phyloP scores from a whole-genome alignment of 92 coral and sea anemone species.

The Meandrina meandrites region DNA sequence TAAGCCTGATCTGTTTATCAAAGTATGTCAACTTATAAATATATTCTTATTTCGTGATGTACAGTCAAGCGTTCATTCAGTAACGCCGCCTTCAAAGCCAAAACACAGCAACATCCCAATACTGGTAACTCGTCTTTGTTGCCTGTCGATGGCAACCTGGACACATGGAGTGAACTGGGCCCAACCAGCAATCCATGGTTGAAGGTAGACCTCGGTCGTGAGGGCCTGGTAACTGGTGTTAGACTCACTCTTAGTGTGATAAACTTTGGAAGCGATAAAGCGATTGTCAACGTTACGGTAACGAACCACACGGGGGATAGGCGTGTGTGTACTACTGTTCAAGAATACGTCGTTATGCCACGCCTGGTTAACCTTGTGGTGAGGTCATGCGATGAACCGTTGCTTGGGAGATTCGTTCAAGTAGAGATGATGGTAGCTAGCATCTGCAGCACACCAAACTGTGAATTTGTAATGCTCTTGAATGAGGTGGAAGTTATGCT shows the following conservation, averaged over 20 bases:
- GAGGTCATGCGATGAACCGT: not conserved
- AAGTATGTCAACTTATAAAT: not conserved
- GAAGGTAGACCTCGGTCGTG: constrained; percentile 15
- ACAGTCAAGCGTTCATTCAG: constrained; percentile 10
- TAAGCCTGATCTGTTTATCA: too few relatives aligned
- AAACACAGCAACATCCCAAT: constrained; percentile 17
- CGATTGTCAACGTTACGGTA: not conserved
- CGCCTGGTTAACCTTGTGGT: not conserved
- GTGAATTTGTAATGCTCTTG: not conserved
- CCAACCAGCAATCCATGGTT: not conserved
- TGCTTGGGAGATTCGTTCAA: constrained; percentile 13
- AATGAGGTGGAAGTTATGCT: constrained; percentile 17
- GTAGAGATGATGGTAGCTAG: not conserved
- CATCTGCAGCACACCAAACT: not conserved
- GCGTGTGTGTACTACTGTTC: not conserved
- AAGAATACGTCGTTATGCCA: not conserved
- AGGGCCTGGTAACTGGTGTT: constrained; percentile 13
- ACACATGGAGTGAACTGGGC: not conserved
- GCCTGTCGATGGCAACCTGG: constrained; percentile 1
- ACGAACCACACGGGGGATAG: not conserved
- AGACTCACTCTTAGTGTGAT: not conserved
- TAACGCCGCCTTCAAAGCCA: constrained; percentile 13
- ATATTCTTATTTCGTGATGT: not conserved
- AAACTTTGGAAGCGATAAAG: not conserved
- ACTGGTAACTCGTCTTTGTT: not conserved